phyloP scores from a whole-genome alignment of 2,888 invertebrate species.

The Mythimna lalbum region DNA sequence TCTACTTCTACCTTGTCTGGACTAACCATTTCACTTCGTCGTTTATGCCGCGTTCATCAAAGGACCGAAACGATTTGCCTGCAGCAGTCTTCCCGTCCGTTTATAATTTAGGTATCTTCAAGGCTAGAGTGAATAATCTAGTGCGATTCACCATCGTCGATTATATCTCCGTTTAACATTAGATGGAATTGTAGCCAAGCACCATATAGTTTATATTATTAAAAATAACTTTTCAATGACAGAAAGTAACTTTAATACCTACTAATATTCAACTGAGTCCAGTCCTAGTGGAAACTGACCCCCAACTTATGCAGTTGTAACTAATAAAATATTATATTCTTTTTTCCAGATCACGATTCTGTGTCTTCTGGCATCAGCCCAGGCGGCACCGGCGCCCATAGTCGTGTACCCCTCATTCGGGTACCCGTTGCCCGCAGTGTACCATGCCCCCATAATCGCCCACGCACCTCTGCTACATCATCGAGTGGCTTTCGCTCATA shows the following conservation, averaged over 20 bases:
- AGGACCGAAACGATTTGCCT: too few species aligned
- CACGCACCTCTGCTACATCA: conserved; percentile 76
- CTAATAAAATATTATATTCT: background rate
- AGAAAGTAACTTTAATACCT: background rate
- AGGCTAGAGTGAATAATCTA: too few species aligned
- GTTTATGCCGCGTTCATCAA: too few species aligned
- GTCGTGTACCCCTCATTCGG: conserved; percentile 59
- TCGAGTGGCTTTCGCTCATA: conserved; percentile 69
- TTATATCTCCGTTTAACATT: too few species aligned
- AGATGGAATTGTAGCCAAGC: too few species aligned
- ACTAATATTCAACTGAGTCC: background rate
- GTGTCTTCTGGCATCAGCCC: conserved; percentile 69
- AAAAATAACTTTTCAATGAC: too few species aligned
- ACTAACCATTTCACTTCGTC: too few species aligned
- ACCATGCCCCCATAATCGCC: conserved; percentile 71
- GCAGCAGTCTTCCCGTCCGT: too few species aligned
- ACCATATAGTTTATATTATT: too few species aligned
- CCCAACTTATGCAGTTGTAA: background rate
- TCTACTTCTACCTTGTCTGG: too few species aligned
- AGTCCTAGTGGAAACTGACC: background rate
- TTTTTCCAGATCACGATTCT: conserved; percentile 72
- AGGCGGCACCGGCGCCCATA: conserved; percentile 74
- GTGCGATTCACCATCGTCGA: too few species aligned
- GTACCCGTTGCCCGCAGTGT: conserved; percentile 53
- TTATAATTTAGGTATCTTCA: too few species aligned